A percentile compares a stretch with the other conserved stretches of the same genome.
phyloP scores from a whole-genome alignment of 2,113 vertebrate species.

The Sceloporus undulatus region DNA sequence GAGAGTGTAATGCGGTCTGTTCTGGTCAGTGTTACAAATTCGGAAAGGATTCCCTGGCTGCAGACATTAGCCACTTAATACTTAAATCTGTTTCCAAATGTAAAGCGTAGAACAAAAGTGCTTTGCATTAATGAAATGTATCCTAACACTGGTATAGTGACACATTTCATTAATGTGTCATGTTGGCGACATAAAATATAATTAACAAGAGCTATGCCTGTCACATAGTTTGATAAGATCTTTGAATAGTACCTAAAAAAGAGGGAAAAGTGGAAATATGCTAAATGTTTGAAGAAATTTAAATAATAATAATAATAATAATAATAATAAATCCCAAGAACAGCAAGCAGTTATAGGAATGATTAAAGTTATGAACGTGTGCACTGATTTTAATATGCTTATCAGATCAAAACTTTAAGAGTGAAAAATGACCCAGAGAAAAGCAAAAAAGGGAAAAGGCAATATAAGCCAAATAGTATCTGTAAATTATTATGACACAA shows the following conservation, averaged over 20 bases:
- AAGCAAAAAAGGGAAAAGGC: neutral
- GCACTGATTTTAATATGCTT: neutral
- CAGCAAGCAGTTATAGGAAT: neutral
- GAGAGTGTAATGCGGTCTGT: slow-evolving; percentile 90
- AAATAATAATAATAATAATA: neutral
- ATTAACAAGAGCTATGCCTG: slow-evolving; percentile 75
- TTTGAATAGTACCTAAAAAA: slow-evolving; percentile 45
- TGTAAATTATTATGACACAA: neutral
- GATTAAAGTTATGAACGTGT: neutral
- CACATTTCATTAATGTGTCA: slow-evolving; percentile 79
- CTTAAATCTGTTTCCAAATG: slow-evolving; percentile 90
- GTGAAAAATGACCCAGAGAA: neutral
- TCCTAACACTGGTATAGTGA: slow-evolving; percentile 67
- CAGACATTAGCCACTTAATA: slow-evolving; percentile 89
- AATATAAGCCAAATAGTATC: neutral
- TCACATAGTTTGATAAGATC: slow-evolving; percentile 65
- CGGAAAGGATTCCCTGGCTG: slow-evolving; percentile 84
- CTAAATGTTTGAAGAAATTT: neutral
- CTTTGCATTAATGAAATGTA: slow-evolving; percentile 81
- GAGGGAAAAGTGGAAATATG: neutral
- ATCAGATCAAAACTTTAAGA: neutral
- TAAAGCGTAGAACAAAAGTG: slow-evolving; percentile 88
- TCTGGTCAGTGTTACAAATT: slow-evolving; percentile 88
- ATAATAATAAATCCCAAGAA: neutral
- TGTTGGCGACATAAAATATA: slow-evolving; percentile 78